Evolutionary conservation across 2,113 vertebrate genomes (phyloP), one percentile per base, ranked within the genome.

Genomic region (Anoura caudifer): DNA sequence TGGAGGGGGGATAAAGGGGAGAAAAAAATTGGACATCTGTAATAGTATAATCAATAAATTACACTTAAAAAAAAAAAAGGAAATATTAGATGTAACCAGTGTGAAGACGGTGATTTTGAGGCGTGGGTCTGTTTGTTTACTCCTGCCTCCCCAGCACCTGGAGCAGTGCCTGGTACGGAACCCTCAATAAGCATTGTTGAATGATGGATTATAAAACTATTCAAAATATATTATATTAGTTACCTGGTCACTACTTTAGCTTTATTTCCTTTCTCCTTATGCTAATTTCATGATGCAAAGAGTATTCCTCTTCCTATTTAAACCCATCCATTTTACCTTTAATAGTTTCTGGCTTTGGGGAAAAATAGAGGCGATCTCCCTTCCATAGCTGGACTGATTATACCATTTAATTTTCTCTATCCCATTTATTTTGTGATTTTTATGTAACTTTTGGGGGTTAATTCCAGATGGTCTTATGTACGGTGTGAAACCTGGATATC

Each of bases 261-360:
- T 94, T 80, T 89, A 36, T 86, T 63, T 56, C 14, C 10, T 54
- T 87, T 84, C 72, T 15, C 15, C 63, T 96, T 77, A 47, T 88
- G 41, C 31, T 96, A 81, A 85, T 91, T 96, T 94, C 33, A 63
- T 91, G 91, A 54, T 24, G 20, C 20, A 82, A 19, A 91, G 91
- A 38, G 10, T 90, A 93, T 93, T 79, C 28, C 67, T 91, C 87
- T 94, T 95, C 76, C 22, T 79, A 73, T 54, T 69, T 87, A 69
- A 95, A 13, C 10, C 36, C 50, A 73, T 91, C 79, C 13, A 54
- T 67, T 22, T 93, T 63, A 41, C n/a, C 56, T 97, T 95, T 69
- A 12, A 36, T 47, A 36, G 14, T 75, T 96, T 93, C 73, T 84
- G n/a, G 59, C 63, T 95, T 87, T 85, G 3, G 4, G 36, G 31